Evolutionary conservation across 2,113 vertebrate species (phyloP).

Genomic region (Gnathonemus longibarbis): DNA sequence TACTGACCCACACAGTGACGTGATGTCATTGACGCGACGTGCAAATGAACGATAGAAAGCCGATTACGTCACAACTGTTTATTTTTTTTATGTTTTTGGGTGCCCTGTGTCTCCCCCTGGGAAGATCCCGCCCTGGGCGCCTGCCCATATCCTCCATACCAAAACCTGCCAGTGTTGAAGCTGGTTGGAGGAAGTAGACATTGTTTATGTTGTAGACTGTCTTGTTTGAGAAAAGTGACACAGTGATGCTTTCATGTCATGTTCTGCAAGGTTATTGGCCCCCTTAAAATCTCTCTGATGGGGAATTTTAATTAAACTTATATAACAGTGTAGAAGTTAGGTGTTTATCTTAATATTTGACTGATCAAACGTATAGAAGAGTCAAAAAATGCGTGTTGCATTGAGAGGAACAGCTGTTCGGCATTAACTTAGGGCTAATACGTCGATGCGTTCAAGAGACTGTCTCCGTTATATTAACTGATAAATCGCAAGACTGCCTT

Average conservation of each 20-base stretch:
- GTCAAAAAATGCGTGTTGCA: not conserved
- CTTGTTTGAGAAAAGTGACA: not conserved
- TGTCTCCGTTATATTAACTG: not conserved
- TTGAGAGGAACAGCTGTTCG: not conserved
- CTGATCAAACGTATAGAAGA: not conserved
- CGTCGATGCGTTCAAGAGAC: not conserved
- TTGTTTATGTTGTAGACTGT: not conserved
- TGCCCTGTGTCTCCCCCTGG: no score
- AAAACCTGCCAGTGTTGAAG: not conserved
- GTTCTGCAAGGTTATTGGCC: not conserved
- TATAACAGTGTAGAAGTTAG: not conserved
- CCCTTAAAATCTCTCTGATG: not conserved
- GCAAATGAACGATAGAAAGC: not conserved
- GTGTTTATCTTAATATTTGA: constrained; percentile 1
- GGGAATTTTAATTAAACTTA: not conserved
- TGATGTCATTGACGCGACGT: not conserved
- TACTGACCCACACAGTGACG: not conserved
- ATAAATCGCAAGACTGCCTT: not conserved
- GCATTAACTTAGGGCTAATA: not conserved
- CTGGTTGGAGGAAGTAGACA: not conserved
- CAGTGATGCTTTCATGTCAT: not conserved
- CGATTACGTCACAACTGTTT: not conserved
- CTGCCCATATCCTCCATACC: not conserved
- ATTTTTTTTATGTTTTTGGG: not conserved
- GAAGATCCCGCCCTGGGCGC: not conserved